A percentile compares a stretch with the other conserved stretches of the same genome.
Conservation (phyloP, 2,797 vertebrate species). For the Muraenolepis orangiensis region DNA sequence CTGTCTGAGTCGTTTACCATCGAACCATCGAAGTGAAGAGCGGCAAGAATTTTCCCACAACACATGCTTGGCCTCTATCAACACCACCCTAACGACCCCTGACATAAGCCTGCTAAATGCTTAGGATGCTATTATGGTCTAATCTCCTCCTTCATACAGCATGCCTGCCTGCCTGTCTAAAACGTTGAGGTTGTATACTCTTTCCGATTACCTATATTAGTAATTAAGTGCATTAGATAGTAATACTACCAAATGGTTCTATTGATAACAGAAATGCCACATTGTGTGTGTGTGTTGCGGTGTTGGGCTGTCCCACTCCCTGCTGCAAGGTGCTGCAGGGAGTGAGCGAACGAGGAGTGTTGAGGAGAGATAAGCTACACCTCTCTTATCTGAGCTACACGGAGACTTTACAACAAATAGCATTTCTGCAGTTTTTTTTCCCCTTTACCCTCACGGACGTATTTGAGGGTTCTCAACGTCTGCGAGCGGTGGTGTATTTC, state of each 20-base stretch:
- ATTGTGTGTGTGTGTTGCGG: not conserved
- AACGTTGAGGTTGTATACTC: too few relatives aligned
- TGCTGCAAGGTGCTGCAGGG: not conserved
- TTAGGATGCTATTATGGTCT: not conserved
- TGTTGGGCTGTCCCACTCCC: too few relatives aligned
- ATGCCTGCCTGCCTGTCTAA: not conserved
- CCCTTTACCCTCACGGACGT: constrained; percentile 53
- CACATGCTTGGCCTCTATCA: not conserved
- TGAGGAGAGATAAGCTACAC: constrained; percentile 72
- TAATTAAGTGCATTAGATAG: not conserved
- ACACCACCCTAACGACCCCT: not conserved
- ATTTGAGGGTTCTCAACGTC: constrained; percentile 61
- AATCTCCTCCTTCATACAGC: not conserved
- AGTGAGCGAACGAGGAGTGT: constrained; percentile 65
- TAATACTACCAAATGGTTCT: not conserved
- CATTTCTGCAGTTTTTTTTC: constrained; percentile 20
- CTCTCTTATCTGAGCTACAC: constrained; percentile 72
- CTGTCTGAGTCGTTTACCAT: too few relatives aligned
- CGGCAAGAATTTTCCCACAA: too few relatives aligned
- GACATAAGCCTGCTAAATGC: not conserved
- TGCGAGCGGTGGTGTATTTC: constrained; percentile 57
- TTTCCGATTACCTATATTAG: not conserved
- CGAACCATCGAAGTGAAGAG: too few relatives aligned
- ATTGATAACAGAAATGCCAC: not conserved
- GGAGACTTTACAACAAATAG: constrained; percentile 67